Conservation (phyloP, 2,113 vertebrate genomes). For the Pelecanus crispus region DNA sequence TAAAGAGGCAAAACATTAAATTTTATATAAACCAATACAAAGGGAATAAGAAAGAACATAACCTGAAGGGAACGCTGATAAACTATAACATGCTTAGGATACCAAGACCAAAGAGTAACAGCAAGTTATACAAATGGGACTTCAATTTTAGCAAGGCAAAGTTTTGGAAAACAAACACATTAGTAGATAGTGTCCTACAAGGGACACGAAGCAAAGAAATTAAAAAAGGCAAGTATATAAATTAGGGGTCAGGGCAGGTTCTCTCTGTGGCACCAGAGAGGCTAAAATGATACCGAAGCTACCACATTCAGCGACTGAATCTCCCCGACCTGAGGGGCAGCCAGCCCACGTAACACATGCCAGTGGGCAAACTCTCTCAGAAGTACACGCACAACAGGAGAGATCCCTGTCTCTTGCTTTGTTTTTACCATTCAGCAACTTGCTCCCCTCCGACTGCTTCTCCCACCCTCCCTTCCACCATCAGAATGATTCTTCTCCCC, state of each 20-base stretch:
- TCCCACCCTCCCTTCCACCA: background rate
- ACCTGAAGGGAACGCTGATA: background rate
- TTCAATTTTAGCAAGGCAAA: background rate
- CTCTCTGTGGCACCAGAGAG: background rate
- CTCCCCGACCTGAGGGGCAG: background rate
- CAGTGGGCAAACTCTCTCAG: background rate
- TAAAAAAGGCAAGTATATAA: background rate
- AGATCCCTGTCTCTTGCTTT: background rate
- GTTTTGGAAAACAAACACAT: background rate
- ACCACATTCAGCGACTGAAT: background rate
- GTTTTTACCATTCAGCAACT: background rate
- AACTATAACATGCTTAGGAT: background rate
- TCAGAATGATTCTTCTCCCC: background rate
- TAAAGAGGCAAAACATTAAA: background rate
- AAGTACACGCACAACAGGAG: background rate
- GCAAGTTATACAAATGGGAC: background rate
- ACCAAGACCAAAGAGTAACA: background rate
- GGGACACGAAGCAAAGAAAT: rapidly evolving
- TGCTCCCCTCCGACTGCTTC: background rate
- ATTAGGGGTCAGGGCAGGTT: background rate
- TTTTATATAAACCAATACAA: background rate
- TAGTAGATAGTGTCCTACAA: background rate
- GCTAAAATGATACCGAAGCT: background rate
- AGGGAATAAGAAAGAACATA: background rate
- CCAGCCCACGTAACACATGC: background rate